A percentile compares a stretch with the other conserved stretches of the same genome.
Evolutionary conservation across 2,113 vertebrate species (phyloP).

Genomic region (Ochotona princeps): DNA sequence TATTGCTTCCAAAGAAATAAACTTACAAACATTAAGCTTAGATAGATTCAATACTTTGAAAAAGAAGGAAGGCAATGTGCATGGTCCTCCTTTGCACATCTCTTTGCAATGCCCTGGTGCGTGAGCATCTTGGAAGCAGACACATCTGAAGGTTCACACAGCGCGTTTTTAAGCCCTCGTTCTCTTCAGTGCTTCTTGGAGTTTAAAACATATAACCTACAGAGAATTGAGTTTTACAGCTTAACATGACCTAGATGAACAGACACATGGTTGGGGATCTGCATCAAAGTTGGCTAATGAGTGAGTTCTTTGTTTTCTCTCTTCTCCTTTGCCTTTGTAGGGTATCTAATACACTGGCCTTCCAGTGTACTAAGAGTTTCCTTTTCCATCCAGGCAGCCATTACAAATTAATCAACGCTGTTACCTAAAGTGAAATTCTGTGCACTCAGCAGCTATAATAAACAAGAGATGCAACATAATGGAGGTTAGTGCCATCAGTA

Average conservation of each 20-base stretch:
- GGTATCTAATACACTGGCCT: too few species aligned
- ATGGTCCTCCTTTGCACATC: neutral
- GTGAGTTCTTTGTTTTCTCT: too few species aligned
- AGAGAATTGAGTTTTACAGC: neutral
- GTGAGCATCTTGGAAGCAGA: neutral
- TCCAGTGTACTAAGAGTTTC: too few species aligned
- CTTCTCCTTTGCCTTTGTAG: too few species aligned
- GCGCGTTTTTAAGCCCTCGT: neutral
- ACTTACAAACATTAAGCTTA: neutral
- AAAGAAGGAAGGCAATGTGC: neutral
- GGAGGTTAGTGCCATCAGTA: too few species aligned
- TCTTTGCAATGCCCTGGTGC: neutral
- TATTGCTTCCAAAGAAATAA: conserved; percentile 10
- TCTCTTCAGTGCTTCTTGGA: neutral
- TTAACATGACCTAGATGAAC: neutral
- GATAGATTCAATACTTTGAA: neutral
- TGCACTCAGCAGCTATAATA: too few species aligned
- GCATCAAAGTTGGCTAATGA: too few species aligned
- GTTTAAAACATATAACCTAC: neutral
- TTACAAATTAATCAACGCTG: too few species aligned
- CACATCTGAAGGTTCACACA: neutral
- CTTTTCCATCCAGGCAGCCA: too few species aligned
- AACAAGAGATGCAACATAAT: too few species aligned
- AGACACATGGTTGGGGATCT: too few species aligned
- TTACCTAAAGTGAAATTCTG: too few species aligned